These are phyloP conservation scores for Cotesia glomerata DNA, from an alignment of 1,140 invertebrate species.

Conservation along the genomic window DNA sequence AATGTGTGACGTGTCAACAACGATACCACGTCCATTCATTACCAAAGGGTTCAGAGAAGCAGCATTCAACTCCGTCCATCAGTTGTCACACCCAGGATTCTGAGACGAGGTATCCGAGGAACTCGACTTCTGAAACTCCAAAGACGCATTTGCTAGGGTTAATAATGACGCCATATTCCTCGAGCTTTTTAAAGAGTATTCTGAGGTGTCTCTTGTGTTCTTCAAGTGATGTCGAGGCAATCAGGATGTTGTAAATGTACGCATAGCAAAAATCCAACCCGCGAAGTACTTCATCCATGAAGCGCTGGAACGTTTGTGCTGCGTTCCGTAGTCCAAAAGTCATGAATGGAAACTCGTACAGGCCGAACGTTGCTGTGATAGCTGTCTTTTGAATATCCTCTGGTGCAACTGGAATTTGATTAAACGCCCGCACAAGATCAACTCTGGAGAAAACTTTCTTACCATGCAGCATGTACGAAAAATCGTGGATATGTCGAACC, in stretches of 20 bases:
- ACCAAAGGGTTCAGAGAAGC: no score
- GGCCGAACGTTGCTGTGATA: slow-evolving; percentile 34
- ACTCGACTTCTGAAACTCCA: neutral
- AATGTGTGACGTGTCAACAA: no score
- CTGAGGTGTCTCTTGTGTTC: slow-evolving; percentile 42
- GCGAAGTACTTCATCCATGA: slow-evolving; percentile 56
- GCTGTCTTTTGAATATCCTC: slow-evolving; percentile 28
- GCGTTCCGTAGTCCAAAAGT: slow-evolving; percentile 52
- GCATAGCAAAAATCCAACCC: slow-evolving; percentile 44
- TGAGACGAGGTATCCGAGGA: no score
- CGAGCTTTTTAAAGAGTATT: slow-evolving; percentile 39
- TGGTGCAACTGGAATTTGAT: slow-evolving; percentile 55
- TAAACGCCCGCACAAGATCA: slow-evolving; percentile 61
- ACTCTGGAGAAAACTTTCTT: slow-evolving; percentile 57
- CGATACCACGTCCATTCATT: no score
- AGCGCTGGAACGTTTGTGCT: slow-evolving; percentile 50
- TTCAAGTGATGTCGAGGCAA: slow-evolving; percentile 40
- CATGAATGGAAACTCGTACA: slow-evolving; percentile 52
- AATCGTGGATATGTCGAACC: slow-evolving; percentile 43
- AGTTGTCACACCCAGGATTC: no score
- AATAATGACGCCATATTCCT: slow-evolving; percentile 38
- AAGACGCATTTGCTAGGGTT: slow-evolving; percentile 48
- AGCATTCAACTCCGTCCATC: no score
- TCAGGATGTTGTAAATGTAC: slow-evolving; percentile 52
- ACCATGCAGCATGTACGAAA: slow-evolving; percentile 44